Conservation (phyloP, 2,888 invertebrate species). For the Drosophila melanocephala region DNA sequence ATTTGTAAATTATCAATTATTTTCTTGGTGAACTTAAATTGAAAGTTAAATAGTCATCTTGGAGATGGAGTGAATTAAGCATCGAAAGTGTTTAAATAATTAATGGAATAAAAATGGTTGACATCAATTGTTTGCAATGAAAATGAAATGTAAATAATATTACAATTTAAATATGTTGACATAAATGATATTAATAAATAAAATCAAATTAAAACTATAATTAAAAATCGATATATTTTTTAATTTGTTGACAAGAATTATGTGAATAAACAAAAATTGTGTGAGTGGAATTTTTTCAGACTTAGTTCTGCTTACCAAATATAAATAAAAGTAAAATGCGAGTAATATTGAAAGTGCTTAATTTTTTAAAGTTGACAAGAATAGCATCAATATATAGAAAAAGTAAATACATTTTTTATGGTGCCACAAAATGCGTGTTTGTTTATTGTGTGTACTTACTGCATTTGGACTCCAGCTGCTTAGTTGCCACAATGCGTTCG, state of each 20-base stretch:
- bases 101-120: neutral
- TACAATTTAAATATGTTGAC: neutral
- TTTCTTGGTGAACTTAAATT: neutral
- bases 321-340: neutral
- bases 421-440: constrained; percentile 11
- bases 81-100: neutral
- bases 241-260: neutral
- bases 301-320: neutral
- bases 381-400: neutral
- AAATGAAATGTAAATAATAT: neutral
- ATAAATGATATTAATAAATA: neutral
- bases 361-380: neutral
- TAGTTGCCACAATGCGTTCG: constrained; percentile 2
- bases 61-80: neutral
- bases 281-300: neutral
- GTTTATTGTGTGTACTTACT: constrained; percentile 10
- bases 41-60: neutral
- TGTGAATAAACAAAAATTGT: neutral
- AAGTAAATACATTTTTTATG: neutral
- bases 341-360: neutral
- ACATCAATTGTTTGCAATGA: neutral
- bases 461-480: neutral
- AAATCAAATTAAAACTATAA: neutral
- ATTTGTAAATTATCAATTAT: neutral
- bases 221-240: neutral